Evolutionary conservation across 2,113 vertebrate genomes (phyloP).

Genomic region (Colistium nudipinnis): DNA sequence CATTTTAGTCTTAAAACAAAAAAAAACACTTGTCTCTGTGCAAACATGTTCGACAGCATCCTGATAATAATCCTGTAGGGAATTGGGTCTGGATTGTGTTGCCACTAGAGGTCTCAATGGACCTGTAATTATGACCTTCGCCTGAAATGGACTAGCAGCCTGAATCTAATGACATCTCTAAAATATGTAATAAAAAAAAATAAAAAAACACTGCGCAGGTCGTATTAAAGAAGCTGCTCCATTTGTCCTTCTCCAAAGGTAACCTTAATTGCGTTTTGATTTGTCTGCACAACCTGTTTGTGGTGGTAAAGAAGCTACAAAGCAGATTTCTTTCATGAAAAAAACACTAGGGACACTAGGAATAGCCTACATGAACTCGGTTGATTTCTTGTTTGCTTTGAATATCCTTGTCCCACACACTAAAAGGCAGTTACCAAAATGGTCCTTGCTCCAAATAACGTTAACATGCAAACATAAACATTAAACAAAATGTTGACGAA

Average conservation of each 20-base stretch:
- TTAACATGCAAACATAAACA: neutral
- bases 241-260: too few species aligned
- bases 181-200: constrained; percentile 1
- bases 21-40: neutral
- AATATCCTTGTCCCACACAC: neutral
- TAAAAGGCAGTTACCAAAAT: neutral
- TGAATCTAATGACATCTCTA: constrained; percentile 34
- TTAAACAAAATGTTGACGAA: neutral
- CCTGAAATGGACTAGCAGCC: constrained; percentile 49
- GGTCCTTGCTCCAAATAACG: neutral
- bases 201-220: neutral
- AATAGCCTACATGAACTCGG: neutral
- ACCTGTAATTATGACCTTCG: constrained; percentile 62
- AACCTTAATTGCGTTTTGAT: too few species aligned
- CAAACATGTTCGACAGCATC: neutral
- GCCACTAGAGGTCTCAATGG: constrained; percentile 80
- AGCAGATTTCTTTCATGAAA: too few species aligned
- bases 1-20: neutral
- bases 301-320: too few species aligned
- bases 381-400: neutral
- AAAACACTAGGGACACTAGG: too few species aligned
- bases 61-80: constrained; percentile 15
- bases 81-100: constrained; percentile 48
- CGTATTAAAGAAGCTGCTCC: too few species aligned
- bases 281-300: too few species aligned